A percentile compares a stretch with the other conserved stretches of the same genome.
phyloP scores from a whole-genome alignment of 2,113 vertebrate genomes.

The Tympanuchus pallidicinctus region DNA sequence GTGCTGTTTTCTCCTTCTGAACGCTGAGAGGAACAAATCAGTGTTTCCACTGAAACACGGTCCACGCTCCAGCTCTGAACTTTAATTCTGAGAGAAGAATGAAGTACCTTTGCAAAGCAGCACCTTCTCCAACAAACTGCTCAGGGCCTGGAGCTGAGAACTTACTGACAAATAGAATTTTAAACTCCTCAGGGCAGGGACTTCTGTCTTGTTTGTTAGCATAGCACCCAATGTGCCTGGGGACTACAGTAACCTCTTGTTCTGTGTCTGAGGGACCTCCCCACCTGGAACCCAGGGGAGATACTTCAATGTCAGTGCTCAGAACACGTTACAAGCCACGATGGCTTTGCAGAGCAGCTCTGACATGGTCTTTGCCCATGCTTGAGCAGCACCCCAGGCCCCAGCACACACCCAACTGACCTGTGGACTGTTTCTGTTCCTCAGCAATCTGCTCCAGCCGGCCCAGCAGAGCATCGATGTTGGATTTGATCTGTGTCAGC shows the following conservation, averaged over 20 bases:
- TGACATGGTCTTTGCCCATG: not conserved
- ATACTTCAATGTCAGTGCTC: not conserved
- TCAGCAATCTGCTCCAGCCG: conserved; percentile 92
- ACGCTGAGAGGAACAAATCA: not conserved
- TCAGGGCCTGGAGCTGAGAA: not conserved
- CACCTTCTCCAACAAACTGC: not conserved
- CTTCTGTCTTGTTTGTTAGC: not conserved
- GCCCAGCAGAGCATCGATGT: conserved; percentile 91
- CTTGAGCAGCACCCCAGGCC: rapidly evolving
- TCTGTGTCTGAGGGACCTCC: not conserved
- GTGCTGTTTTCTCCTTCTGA: not conserved
- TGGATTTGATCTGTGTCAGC: conserved; percentile 93
- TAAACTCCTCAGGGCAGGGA: not conserved
- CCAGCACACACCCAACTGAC: conserved; percentile 24
- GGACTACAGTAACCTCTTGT: not conserved
- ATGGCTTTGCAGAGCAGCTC: not conserved
- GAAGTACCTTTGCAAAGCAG: not conserved
- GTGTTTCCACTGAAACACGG: not conserved
- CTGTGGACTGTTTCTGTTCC: conserved; percentile 84
- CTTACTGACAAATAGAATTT: not conserved
- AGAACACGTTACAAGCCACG: rapidly evolving
- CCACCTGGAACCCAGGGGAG: not conserved
- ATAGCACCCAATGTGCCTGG: not conserved
- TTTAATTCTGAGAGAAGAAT: not conserved
- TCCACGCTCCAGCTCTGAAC: not conserved